phyloP scores from a whole-genome alignment of 2,888 invertebrate species.

The Argyra leucocephala region DNA sequence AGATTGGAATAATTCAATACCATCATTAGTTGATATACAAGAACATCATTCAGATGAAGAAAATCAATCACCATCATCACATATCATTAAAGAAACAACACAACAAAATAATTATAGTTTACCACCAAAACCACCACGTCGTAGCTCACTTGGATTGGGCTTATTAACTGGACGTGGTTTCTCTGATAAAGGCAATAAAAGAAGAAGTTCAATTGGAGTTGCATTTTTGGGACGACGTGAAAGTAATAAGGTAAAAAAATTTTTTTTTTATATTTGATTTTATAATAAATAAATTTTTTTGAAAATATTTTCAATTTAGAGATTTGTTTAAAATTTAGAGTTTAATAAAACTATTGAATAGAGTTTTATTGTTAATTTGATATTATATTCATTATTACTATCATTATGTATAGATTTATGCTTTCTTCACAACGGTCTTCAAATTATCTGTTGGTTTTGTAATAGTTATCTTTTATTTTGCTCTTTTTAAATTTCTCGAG shows the following conservation, averaged over 20 bases:
- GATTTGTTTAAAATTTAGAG: too few relatives aligned
- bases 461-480: too few relatives aligned
- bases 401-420: too few relatives aligned
- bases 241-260: conserved; percentile 35
- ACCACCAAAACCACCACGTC: conserved; percentile 37
- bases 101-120: conserved; percentile 23
- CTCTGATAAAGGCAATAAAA: conserved; percentile 36
- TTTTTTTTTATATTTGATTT: too few relatives aligned
- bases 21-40: conserved; percentile 42
- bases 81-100: conserved; percentile 19
- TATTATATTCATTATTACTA: too few relatives aligned
- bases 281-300: too few relatives aligned
- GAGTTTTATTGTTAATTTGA: too few relatives aligned
- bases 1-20: conserved; percentile 43
- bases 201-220: conserved; percentile 44
- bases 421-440: too few relatives aligned
- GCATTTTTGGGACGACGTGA: conserved; percentile 39
- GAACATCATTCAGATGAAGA: conserved; percentile 32
- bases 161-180: conserved; percentile 34
- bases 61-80: conserved; percentile 9
- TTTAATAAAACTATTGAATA: too few relatives aligned
- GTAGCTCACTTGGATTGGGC: conserved; percentile 40
- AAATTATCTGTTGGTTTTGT: too few relatives aligned
- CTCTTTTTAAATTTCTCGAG: too few relatives aligned
- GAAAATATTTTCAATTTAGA: too few relatives aligned